phyloP scores from a whole-genome alignment of 2,888 invertebrate species.

The Hyppa rectilinea region DNA sequence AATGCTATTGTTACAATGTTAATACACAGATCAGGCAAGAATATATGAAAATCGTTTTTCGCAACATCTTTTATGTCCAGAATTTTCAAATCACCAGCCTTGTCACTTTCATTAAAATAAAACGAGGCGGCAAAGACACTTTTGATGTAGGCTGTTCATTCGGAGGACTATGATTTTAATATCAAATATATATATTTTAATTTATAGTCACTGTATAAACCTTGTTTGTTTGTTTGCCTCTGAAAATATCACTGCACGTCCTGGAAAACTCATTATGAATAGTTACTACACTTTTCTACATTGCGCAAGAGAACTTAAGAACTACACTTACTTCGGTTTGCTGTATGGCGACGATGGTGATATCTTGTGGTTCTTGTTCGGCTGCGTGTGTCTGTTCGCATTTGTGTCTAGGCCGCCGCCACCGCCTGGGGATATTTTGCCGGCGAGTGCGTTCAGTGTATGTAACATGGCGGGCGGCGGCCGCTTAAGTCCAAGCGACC shows the following conservation, averaged over 20 bases:
- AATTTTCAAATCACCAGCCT: not conserved
- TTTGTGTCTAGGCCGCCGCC: slow-evolving; percentile 92
- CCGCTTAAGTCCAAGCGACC: slow-evolving; percentile 85
- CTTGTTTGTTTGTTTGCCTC: no score
- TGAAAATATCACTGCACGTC: slow-evolving; percentile 18
- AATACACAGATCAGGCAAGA: slow-evolving; percentile 6
- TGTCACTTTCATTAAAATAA: slow-evolving; percentile 21
- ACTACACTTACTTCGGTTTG: slow-evolving; percentile 88
- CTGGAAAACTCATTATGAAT: slow-evolving; percentile 3
- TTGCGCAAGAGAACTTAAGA: slow-evolving; percentile 34
- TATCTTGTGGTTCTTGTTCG: slow-evolving; percentile 88
- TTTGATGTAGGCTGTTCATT: not conserved
- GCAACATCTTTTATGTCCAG: not conserved
- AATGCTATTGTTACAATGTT: slow-evolving; percentile 16
- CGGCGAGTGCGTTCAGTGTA: slow-evolving; percentile 96
- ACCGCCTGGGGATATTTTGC: slow-evolving; percentile 96
- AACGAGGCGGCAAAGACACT: slow-evolving; percentile 24
- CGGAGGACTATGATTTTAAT: not conserved
- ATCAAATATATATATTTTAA: not conserved
- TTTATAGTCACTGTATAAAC: no score
- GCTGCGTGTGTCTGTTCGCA: slow-evolving; percentile 92
- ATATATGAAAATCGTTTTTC: slow-evolving; percentile 1
- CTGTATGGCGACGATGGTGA: slow-evolving; percentile 88
- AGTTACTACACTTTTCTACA: slow-evolving; percentile 21
- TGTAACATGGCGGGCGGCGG: slow-evolving; percentile 96